Evolutionary conservation across 2,797 vertebrate species (phyloP).

Genomic region (Knipowitschia caucasica): DNA sequence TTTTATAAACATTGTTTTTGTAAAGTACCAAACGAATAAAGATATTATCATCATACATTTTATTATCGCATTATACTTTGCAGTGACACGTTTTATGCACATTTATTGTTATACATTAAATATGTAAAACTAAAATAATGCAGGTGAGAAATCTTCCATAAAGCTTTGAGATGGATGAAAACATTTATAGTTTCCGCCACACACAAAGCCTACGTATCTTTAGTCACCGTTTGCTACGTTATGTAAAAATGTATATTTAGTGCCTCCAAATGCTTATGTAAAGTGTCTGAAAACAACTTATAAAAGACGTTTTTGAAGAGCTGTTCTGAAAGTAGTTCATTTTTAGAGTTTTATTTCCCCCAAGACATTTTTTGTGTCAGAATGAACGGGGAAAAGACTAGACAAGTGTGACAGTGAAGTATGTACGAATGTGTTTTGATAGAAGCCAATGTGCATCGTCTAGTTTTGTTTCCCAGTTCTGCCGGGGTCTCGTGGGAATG

Average conservation of each 20-base stretch:
- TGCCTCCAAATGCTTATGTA: conserved; percentile 21
- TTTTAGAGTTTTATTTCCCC: conserved; percentile 43
- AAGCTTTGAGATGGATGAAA: neutral
- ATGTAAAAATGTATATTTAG: conserved; percentile 1
- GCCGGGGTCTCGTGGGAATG: neutral
- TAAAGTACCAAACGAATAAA: no score
- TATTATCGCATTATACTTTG: no score
- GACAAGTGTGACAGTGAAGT: conserved; percentile 41
- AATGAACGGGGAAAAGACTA: conserved; percentile 23
- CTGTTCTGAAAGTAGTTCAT: conserved; percentile 38
- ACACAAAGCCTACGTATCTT: neutral
- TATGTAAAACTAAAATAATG: no score
- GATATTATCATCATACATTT: no score
- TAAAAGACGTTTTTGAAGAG: conserved; percentile 16
- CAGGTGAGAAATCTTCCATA: neutral
- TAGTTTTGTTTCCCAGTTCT: neutral
- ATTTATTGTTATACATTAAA: no score
- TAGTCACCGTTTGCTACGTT: conserved; percentile 2
- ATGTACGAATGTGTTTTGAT: conserved; percentile 34
- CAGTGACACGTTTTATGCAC: no score
- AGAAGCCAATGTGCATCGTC: conserved; percentile 13
- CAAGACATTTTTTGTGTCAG: conserved; percentile 24
- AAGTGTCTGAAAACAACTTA: neutral
- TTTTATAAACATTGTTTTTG: no score
- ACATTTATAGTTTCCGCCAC: neutral